Evolutionary conservation across 2,888 invertebrate genomes (phyloP).

Genomic region (Drosophila koepferae): DNA sequence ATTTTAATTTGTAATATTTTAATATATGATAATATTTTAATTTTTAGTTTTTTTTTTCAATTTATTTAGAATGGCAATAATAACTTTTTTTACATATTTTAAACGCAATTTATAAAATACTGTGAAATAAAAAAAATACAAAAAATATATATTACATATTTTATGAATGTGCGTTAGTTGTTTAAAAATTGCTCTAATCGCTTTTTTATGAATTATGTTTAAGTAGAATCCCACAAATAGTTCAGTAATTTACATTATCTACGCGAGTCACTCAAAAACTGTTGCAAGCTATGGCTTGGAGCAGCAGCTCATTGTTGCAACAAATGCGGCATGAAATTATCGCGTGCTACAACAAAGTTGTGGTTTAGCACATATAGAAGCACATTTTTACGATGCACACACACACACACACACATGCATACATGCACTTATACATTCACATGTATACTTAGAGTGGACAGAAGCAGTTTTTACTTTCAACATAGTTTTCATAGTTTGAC

Average conservation of each 20-base stretch:
- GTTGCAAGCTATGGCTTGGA: conserved; percentile 5
- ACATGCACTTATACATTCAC: background rate
- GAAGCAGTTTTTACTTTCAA: conserved; percentile 24
- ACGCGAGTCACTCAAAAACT: background rate
- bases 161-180: too few species aligned
- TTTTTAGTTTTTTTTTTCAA: too few species aligned
- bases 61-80: too few species aligned
- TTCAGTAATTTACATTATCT: background rate
- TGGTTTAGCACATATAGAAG: conserved; percentile 11
- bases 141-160: too few species aligned
- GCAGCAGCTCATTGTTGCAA: conserved; percentile 27
- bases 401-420: background rate
- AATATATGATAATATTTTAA: too few species aligned
- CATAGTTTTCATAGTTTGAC: conserved; percentile 37
- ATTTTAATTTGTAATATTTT: too few species aligned
- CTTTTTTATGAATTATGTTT: background rate
- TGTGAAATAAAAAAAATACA: too few species aligned
- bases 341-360: conserved; percentile 27
- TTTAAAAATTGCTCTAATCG: background rate
- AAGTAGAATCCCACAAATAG: background rate
- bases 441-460: background rate
- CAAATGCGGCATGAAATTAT: conserved; percentile 26
- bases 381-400: conserved; percentile 9
- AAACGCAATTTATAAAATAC: too few species aligned
- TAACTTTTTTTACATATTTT: too few species aligned